Evolutionary conservation across 2,888 invertebrate species (phyloP), one percentile per base, ranked within the genome.

Genomic region (Caenorhabditis sp.): DNA sequence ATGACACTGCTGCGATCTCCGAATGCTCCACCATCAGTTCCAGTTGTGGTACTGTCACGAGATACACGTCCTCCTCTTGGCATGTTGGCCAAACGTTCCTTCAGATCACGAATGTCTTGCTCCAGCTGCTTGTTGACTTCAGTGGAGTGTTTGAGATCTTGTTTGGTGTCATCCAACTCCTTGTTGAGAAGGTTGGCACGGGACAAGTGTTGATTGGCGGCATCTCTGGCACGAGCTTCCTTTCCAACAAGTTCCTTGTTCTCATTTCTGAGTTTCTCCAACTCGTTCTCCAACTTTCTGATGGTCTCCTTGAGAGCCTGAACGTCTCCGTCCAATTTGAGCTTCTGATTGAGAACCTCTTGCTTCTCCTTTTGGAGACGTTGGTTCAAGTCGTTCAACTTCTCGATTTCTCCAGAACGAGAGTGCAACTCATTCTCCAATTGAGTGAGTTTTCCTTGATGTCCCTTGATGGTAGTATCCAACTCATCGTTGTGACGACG

Each of bases 401-500:
- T 88, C 66, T 90, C 89, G 24, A 91, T 89, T 77, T 91, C 91
- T 49, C 89, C 90, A 22, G 85, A 85, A 54, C 87, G 82, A 24
- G 87, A 82, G 69, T 85, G 87, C 41, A 91, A 51, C 28, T 91
- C 91, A 72, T 90, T 91, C 77, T 91, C 91, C 19, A 90, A 76
- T 51, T 89, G 88, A n/a, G 87, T 85, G 12, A 88, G 74, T 80
- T 90, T 92, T 54, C 91, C 90, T 84, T 90, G 91, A n/a, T 86
- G 86, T 35, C 87, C 90, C 87, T 92, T 91, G 63, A 91, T 88
- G 35, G 90, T 89, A 1, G 91, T 89, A 75, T 91, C 91, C 56
- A 92, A 85, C 47, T 91, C 91, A 70, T 91, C 91, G 56, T 92
- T 92, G 82, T 90, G 90, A 51, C 90, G 87, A 26, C 91, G 89